Evolutionary conservation across 2,113 vertebrate species (phyloP).

Genomic region (Oreochromis niloticus): DNA sequence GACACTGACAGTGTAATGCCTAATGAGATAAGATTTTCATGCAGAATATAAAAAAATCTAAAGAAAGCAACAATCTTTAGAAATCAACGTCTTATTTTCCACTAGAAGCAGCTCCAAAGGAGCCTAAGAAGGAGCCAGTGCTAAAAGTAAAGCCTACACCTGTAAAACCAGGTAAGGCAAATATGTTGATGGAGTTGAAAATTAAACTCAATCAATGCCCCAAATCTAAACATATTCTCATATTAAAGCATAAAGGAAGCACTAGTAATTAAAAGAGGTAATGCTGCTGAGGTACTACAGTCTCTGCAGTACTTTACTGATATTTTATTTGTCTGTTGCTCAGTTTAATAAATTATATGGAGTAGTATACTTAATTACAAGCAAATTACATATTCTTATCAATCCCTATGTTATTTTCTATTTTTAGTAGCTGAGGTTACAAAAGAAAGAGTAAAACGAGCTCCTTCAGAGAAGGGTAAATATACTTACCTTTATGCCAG

Average conservation of each 20-base stretch:
- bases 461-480: slow-evolving; percentile 2
- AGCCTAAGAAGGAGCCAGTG: slow-evolving; percentile 7
- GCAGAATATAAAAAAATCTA: neutral
- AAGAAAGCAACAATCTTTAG: neutral
- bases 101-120: neutral
- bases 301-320: neutral
- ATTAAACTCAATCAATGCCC: neutral
- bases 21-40: neutral
- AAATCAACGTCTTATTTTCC: neutral
- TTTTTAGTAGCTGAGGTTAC: neutral
- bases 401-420: neutral
- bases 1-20: neutral
- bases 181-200: neutral
- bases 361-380: neutral
- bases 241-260: neutral
- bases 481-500: neutral
- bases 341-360: neutral
- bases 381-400: neutral
- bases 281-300: neutral
- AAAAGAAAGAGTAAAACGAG: slow-evolving; percentile 30
- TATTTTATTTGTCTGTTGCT: neutral
- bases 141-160: slow-evolving; percentile 10
- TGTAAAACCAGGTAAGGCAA: slow-evolving; percentile 34
- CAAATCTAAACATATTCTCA: neutral
- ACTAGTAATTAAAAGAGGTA: neutral